Conservation (phyloP, 1,140 invertebrate genomes). For the Sesamia nonagrioides region DNA sequence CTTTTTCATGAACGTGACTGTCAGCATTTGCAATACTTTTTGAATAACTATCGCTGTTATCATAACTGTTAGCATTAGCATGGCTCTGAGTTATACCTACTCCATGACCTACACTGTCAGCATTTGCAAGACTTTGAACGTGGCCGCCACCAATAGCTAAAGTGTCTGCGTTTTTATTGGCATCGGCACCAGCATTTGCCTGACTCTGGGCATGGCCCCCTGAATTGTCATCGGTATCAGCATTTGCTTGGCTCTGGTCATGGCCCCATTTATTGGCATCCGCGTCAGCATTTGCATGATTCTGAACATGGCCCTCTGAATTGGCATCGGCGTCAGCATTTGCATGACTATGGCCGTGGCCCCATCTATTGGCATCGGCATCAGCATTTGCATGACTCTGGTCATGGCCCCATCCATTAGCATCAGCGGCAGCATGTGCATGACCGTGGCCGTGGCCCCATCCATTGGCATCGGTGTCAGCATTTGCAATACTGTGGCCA, state of each 20-base stretch:
- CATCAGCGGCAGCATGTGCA: not conserved
- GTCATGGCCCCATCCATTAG: not conserved
- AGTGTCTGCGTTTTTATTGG: not conserved
- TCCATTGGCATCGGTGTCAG: not conserved
- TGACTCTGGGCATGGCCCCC: not conserved
- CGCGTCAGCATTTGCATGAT: not conserved
- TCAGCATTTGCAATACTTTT: not conserved
- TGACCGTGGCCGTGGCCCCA: not conserved
- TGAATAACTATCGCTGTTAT: not conserved
- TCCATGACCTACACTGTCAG: no score
- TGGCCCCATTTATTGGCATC: not conserved
- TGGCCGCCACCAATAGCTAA: no score
- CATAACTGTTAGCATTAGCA: not conserved
- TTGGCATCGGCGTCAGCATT: not conserved
- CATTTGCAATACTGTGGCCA: not conserved
- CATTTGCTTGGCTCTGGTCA: not conserved
- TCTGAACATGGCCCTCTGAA: not conserved
- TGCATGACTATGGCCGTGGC: not conserved
- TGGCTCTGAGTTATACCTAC: not conserved
- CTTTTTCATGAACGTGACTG: no score
- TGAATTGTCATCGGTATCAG: not conserved
- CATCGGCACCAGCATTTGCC: not conserved
- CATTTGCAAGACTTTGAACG: not conserved
- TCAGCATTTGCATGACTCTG: not conserved
- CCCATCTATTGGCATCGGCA: not conserved